Conservation (phyloP, 1,140 invertebrate genomes). For the Zaprionus gabonicus region DNA sequence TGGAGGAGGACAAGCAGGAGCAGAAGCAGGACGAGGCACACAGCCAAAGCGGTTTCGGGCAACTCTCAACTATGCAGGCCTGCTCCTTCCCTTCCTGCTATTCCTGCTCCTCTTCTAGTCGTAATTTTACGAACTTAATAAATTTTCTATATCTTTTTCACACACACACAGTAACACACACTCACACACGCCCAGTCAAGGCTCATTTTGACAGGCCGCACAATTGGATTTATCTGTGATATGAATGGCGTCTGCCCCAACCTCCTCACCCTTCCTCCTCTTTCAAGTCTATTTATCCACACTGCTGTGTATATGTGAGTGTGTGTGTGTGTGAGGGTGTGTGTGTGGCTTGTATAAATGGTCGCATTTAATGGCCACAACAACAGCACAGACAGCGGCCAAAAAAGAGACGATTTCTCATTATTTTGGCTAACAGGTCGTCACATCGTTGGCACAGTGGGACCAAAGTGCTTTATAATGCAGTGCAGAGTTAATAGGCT, state of each 20-base stretch:
- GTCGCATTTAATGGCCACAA: slow-evolving; percentile 65
- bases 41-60: neutral
- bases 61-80: slow-evolving; percentile 24
- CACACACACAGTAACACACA: slow-evolving; percentile 37
- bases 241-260: slow-evolving; percentile 25
- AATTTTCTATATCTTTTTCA: slow-evolving; percentile 80
- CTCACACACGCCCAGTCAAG: slow-evolving; percentile 8
- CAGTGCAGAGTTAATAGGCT: neutral
- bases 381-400: slow-evolving; percentile 46
- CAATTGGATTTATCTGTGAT: slow-evolving; percentile 78
- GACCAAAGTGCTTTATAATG: slow-evolving; percentile 35
- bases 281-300: slow-evolving; percentile 20
- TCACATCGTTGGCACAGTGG: slow-evolving; percentile 51
- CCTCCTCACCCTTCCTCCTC: neutral
- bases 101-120: slow-evolving; percentile 21
- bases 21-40: neutral
- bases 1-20: too few species aligned
- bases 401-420: slow-evolving; percentile 66
- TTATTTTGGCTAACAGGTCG: slow-evolving; percentile 77
- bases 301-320: slow-evolving; percentile 1
- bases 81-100: neutral
- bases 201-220: slow-evolving; percentile 71
- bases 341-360: slow-evolving; percentile 58
- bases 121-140: slow-evolving; percentile 80
- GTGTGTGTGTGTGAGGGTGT: slow-evolving; percentile 8